A percentile compares a stretch with the other conserved stretches of the same genome.
Evolutionary conservation across 2,888 invertebrate species (phyloP).

Genomic region (Meliscaeva auricollis): DNA sequence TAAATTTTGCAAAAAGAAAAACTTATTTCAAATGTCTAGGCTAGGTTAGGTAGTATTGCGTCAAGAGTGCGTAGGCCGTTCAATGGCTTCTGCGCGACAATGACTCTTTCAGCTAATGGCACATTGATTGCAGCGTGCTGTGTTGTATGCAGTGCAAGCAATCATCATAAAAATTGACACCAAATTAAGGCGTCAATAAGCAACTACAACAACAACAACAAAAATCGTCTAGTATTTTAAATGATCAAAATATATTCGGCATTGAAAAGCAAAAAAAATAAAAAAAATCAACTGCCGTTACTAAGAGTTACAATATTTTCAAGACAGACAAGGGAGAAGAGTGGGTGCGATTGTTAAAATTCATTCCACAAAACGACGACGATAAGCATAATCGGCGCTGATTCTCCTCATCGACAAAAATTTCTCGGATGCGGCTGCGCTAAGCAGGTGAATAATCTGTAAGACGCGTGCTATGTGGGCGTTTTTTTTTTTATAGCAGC

Average conservation of each 20-base stretch:
- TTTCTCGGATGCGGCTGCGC: conserved; percentile 37
- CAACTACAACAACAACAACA: too few relatives aligned
- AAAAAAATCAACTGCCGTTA: conserved; percentile 24
- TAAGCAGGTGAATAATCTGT: conserved; percentile 74
- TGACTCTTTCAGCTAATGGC: conserved; percentile 12
- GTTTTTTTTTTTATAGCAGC: conserved; percentile 57
- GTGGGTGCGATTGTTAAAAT: conserved; percentile 48
- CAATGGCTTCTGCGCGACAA: conserved; percentile 34
- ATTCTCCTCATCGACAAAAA: conserved; percentile 51
- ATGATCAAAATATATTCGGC: conserved; percentile 35
- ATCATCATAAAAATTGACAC: conserved; percentile 46
- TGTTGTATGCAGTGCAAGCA: conserved; percentile 6
- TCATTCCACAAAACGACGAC: conserved; percentile 35
- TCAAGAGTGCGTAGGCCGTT: conserved; percentile 40
- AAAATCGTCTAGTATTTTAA: conserved; percentile 29
- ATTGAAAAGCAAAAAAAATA: neutral
- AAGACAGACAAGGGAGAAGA: conserved; percentile 2
- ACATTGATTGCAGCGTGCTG: too few relatives aligned
- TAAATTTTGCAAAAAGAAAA: conserved; percentile 19
- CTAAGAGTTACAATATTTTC: conserved; percentile 34
- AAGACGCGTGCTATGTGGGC: conserved; percentile 73
- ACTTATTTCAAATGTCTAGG: conserved; percentile 20
- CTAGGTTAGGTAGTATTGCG: neutral
- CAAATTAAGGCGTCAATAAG: conserved; percentile 32
- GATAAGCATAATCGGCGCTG: conserved; percentile 29